Evolutionary conservation across 2,888 invertebrate species (phyloP), one percentile per base, ranked within the genome.

Genomic region (Rhagophthalmus giganteus): DNA sequence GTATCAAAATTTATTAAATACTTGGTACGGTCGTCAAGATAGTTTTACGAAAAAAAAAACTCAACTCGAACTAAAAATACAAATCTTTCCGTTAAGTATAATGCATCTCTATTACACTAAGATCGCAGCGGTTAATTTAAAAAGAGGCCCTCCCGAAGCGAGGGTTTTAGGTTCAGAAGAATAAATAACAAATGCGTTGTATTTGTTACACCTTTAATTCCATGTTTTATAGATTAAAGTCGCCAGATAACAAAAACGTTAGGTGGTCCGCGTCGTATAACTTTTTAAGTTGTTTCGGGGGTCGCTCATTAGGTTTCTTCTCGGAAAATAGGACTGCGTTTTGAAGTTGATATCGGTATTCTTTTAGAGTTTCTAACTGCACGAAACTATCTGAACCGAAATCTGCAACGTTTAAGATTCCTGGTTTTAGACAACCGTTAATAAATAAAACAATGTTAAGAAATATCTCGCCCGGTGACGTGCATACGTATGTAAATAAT

Each of bases 211-310:
- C 52, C 34, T 52, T 33, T 50, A 56, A 56, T 53, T 50, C 46
- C 34, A 28, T 53, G 55, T 55, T 58, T 39, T 48, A 32, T 24
- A 58, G 58, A 58, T 58, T 58, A 45, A 48, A 51, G 47, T 49
- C 37, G 44, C 31, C 24, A 44, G 58, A 58, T 58, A 58, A 58
- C 11, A 24, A 14, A 40, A 48, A 27, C 47, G 11, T 33, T 52
- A 49, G 58, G 58, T 56, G 56, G 58, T 56, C 56, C 35, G 38
- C 35, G 39, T 50, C 52, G 35, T 54, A 42, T 57, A 49, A 49
- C 42, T 42, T 54, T 53, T 44, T 39, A 35, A 47, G 30, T 27
- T 7, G 26, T 45, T 25, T 25, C 27, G 13, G n/a, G n/a, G 37
- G 35, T 32, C 45, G 47, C 52, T 52, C 41, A 52, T 52, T 52